Percentiles rank a stretch among this genome's conserved stretches.
Evolutionary conservation across 2,113 vertebrate species (phyloP).

Genomic region (Dicentrarchus labrax): DNA sequence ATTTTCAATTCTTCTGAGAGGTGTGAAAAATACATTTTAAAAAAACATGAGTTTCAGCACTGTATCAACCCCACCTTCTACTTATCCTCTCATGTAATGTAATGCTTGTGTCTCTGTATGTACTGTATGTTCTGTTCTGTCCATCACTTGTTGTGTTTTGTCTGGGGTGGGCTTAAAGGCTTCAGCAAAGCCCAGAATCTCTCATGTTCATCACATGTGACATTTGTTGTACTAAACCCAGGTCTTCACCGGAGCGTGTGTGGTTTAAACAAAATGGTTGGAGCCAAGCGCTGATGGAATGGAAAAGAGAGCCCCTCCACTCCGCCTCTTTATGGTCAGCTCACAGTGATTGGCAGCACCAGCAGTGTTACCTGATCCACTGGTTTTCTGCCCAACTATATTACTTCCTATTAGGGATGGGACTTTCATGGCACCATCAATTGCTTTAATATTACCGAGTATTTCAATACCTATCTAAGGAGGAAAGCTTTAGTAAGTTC

Average conservation of each 20-base stretch:
- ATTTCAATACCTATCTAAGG: too few relatives aligned
- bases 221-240: not conserved
- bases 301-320: not conserved
- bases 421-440: too few relatives aligned
- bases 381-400: not conserved
- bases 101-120: not conserved
- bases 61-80: too few relatives aligned
- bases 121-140: too few relatives aligned
- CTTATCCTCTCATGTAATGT: not conserved
- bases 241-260: not conserved
- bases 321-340: not conserved
- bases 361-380: not conserved
- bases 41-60: not conserved
- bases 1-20: not conserved
- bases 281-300: not conserved
- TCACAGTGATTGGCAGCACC: not conserved
- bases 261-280: not conserved
- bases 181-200: not conserved
- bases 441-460: too few relatives aligned
- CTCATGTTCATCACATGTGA: not conserved
- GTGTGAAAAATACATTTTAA: not conserved
- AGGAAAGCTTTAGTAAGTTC: too few relatives aligned
- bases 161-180: not conserved
- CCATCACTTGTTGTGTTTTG: not conserved
- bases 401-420: too few relatives aligned